phyloP scores from a whole-genome alignment of 53 echinoderm and acorn worm species.

The Antedon mediterranea region DNA sequence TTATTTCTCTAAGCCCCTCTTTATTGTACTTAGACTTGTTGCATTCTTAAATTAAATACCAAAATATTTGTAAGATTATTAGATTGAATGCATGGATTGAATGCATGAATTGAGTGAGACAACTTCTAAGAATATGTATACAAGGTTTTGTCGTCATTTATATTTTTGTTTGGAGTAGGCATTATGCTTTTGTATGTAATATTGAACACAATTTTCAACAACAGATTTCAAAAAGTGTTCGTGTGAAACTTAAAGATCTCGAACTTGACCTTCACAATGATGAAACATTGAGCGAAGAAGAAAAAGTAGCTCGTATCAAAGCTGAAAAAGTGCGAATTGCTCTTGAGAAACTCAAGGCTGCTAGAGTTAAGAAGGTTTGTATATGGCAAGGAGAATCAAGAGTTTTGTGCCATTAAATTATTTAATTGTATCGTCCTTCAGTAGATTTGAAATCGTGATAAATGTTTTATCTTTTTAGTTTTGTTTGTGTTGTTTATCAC shows the following conservation, averaged over 20 bases:
- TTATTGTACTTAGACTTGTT: neutral
- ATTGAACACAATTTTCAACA: neutral
- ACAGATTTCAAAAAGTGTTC: constrained; percentile 78
- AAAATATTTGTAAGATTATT: neutral
- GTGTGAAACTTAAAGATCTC: constrained; percentile 85
- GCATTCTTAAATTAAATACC: neutral
- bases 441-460: neutral
- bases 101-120: no score
- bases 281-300: constrained; percentile 60
- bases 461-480: no score
- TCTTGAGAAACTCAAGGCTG: constrained; percentile 91
- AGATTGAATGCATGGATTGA: neutral
- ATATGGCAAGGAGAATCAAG: neutral
- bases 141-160: no score
- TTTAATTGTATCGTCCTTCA: neutral
- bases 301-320: constrained; percentile 75
- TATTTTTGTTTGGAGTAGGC: neutral
- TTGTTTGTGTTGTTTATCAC: no score
- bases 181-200: neutral
- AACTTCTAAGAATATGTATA: neutral
- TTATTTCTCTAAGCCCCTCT: neutral
- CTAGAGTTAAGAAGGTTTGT: constrained; percentile 80
- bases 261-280: constrained; percentile 66
- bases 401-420: no score
- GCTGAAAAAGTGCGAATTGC: constrained; percentile 96